Evolutionary conservation across 2,797 vertebrate species (phyloP), one percentile per base, ranked within the genome.

Genomic region (Fringilla coelebs): DNA sequence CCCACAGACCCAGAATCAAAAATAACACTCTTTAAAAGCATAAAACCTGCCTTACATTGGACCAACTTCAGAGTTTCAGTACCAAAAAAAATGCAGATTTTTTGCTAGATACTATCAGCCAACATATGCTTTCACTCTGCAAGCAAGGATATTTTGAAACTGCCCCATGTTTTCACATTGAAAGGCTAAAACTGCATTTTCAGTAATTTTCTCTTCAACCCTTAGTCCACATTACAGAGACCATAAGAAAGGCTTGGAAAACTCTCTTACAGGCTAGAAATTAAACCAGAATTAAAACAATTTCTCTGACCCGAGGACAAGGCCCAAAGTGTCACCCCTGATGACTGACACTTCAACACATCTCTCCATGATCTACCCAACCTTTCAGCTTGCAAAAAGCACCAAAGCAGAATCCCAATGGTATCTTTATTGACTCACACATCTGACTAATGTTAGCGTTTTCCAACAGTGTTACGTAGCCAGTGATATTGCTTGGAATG

Each of bases 401-500:
- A 96, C 55, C 73, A 72, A 51, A 73, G 10, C 65, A 83, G 74
- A 61, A 93, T 15, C 49, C 85, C 93, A 88, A 74, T 7, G 71
- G 86, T 36, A 82, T 96, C 90, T 60, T 78, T 93, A 78, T 93
- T 67, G 73, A 98, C 99, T 99, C 98, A 99, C 99, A 99, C 96
- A 98, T 99, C 97, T 99, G 98, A 96, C 98, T 98, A 96, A 99
- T 99, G 98, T 99, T 99, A 95, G 99, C 99, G 52, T 99, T 99
- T 97, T 99, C 99, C 97, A 99, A 96, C 31, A 99, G 98, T 12
- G 99, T 98, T 90, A 99, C 98, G 5, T 99, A 99, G 97, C 99
- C 99, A 3, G 99, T 99, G 96, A 99, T 98, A 61, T 99, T 99
- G 98, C 99, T 99, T 77, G 99, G 99, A 97, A 99, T 99, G 96